Conservation (phyloP, 2,888 invertebrate species). For the Phyllotreta cruciferae region DNA sequence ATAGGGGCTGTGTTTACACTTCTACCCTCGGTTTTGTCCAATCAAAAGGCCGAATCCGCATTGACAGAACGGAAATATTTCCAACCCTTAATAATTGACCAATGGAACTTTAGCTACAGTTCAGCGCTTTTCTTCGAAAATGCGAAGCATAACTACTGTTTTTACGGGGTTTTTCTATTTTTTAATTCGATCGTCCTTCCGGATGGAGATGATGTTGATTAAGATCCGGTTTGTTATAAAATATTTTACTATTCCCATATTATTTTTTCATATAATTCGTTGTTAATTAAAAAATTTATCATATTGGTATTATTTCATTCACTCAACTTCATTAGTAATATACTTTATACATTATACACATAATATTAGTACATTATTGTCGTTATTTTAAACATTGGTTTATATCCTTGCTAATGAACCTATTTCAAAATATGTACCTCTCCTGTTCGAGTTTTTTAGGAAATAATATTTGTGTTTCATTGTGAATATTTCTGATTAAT, state of each 20-base stretch:
- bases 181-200: constrained; percentile 28
- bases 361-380: background rate
- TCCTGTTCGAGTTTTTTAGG: no score
- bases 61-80: constrained; percentile 50
- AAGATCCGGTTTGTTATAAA: constrained; percentile 11
- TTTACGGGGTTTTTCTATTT: constrained; percentile 29
- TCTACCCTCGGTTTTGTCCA: constrained; percentile 55
- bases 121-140: constrained; percentile 44
- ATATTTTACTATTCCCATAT: background rate
- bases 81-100: constrained; percentile 55
- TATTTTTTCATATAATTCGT: no score
- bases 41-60: constrained; percentile 50
- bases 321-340: no score
- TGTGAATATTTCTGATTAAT: no score
- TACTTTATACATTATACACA: no score
- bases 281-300: no score
- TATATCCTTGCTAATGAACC: no score
- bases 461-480: no score
- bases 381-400: no score
- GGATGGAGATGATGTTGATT: constrained; percentile 31
- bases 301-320: no score
- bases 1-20: constrained; percentile 56
- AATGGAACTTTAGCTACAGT: constrained; percentile 50
- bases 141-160: constrained; percentile 45
- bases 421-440: no score